Evolutionary conservation across 2,113 vertebrate species (phyloP).

Genomic region (Girardinichthys multiradiatus): DNA sequence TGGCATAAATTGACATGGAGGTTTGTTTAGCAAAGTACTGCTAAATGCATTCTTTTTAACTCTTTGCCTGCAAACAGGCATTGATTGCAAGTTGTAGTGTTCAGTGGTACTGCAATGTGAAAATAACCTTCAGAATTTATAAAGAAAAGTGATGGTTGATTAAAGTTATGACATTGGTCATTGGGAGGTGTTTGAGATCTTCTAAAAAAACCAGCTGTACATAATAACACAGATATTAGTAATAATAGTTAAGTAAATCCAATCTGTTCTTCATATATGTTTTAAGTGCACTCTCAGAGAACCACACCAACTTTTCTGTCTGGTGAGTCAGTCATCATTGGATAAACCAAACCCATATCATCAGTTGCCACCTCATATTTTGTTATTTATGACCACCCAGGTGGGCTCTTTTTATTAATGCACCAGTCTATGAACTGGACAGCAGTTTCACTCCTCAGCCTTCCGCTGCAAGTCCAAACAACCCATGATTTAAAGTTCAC

Average conservation of each 20-base stretch:
- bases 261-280: slow-evolving; percentile 17
- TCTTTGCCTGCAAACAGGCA: slow-evolving; percentile 40
- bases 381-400: slow-evolving; percentile 78
- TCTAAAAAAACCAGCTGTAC: background rate
- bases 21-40: slow-evolving; percentile 76
- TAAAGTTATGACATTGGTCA: slow-evolving; percentile 13
- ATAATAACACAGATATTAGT: too few species aligned
- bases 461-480: slow-evolving; percentile 75
- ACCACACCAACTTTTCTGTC: slow-evolving; percentile 16
- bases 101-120: slow-evolving; percentile 3
- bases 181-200: background rate
- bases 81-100: slow-evolving; percentile 43
- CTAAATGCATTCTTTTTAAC: slow-evolving; percentile 74
- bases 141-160: slow-evolving; percentile 1
- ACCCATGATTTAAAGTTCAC: slow-evolving; percentile 82
- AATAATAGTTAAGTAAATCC: background rate
- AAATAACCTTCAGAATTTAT: slow-evolving; percentile 25
- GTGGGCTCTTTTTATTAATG: slow-evolving; percentile 79
- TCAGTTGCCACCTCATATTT: slow-evolving; percentile 74
- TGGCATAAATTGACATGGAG: slow-evolving; percentile 78
- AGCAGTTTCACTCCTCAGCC: slow-evolving; percentile 69
- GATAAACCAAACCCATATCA: slow-evolving; percentile 61
- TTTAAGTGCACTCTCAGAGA: background rate
- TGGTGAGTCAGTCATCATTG: slow-evolving; percentile 44
- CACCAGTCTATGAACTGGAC: slow-evolving; percentile 82